These are phyloP conservation scores for Drosophila kohkoa DNA, from an alignment of 1,140 invertebrate genomes.

Conservation along the genomic window DNA sequence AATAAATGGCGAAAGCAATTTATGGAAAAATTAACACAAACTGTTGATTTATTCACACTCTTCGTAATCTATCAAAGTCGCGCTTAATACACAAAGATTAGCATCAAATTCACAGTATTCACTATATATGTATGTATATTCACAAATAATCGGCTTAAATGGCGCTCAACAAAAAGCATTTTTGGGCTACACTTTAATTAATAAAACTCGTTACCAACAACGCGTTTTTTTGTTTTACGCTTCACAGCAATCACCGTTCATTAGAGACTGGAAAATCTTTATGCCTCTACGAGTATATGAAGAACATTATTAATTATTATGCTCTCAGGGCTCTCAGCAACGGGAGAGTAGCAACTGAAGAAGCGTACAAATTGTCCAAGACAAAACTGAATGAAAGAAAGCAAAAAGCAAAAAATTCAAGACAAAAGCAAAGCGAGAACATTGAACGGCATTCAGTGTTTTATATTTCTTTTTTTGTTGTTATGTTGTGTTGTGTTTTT, in stretches of 20 bases:
- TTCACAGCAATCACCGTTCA: conserved; percentile 55
- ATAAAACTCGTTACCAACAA: conserved; percentile 68
- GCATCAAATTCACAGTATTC: conserved; percentile 34
- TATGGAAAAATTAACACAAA: conserved; percentile 22
- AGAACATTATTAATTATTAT: conserved; percentile 78
- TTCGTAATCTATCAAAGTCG: conserved; percentile 42
- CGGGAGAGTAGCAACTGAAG: conserved; percentile 50
- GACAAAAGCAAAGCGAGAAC: conserved; percentile 29
- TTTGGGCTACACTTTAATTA: conserved; percentile 62
- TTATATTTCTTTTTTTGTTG: background rate
- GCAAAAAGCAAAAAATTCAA: background rate
- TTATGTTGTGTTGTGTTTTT: conserved; percentile 4
- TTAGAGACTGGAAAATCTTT: conserved; percentile 40
- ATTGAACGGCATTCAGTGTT: conserved; percentile 55
- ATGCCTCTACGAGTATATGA: conserved; percentile 17
- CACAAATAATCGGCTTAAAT: conserved; percentile 47
- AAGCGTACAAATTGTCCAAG: conserved; percentile 39
- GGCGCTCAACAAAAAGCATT: conserved; percentile 22
- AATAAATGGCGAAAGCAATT: conserved; percentile 27
- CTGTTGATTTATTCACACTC: conserved; percentile 41
- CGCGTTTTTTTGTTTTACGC: conserved; percentile 44
- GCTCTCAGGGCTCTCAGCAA: conserved; percentile 28
- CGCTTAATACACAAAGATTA: conserved; percentile 22
- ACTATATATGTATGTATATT: conserved; percentile 20
- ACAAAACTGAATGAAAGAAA: conserved; percentile 4